A percentile compares a stretch with the other conserved stretches of the same genome.
These are phyloP conservation scores for Phainopepla nitens DNA, from an alignment of 2,113 vertebrate species.

Conservation along the genomic window DNA sequence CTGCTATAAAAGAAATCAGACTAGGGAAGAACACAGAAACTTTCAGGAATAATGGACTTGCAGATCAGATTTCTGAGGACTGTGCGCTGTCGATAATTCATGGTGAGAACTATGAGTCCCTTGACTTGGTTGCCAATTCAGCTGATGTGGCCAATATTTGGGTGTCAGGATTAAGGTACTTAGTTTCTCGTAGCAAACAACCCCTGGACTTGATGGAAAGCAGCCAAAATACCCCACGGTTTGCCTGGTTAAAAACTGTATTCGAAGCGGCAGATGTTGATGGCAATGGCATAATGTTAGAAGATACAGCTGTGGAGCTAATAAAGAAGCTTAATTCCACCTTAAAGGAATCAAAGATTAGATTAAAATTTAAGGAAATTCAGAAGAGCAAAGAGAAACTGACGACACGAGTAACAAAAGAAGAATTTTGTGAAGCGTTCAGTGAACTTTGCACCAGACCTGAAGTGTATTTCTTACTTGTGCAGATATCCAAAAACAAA, in stretches of 20 bases:
- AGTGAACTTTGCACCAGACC: constrained; percentile 94
- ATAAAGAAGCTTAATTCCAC: constrained; percentile 91
- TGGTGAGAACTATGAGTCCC: constrained; percentile 94
- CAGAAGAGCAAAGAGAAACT: constrained; percentile 96
- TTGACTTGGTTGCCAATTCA: constrained; percentile 92
- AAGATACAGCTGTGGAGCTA: constrained; percentile 87
- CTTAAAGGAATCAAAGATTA: constrained; percentile 91
- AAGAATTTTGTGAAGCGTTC: constrained; percentile 95
- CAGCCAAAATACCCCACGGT: constrained; percentile 83
- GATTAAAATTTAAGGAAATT: constrained; percentile 94
- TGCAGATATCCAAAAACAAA: constrained; percentile 96
- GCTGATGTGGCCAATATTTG: constrained; percentile 97
- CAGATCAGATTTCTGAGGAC: constrained; percentile 93
- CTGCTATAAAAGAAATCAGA: constrained; percentile 89
- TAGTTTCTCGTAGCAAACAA: constrained; percentile 89
- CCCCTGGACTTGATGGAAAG: constrained; percentile 80
- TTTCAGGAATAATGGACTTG: constrained; percentile 90
- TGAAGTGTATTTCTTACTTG: constrained; percentile 95
- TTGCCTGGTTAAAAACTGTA: constrained; percentile 85
- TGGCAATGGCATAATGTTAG: constrained; percentile 90
- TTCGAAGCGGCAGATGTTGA: constrained; percentile 87
- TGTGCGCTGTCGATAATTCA: constrained; percentile 93
- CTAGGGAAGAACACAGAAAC: constrained; percentile 97
- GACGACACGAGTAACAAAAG: constrained; percentile 90
- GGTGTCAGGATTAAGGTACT: constrained; percentile 93